Conservation (phyloP, 2,888 invertebrate species). For the Pyrrhosoma nymphula region DNA sequence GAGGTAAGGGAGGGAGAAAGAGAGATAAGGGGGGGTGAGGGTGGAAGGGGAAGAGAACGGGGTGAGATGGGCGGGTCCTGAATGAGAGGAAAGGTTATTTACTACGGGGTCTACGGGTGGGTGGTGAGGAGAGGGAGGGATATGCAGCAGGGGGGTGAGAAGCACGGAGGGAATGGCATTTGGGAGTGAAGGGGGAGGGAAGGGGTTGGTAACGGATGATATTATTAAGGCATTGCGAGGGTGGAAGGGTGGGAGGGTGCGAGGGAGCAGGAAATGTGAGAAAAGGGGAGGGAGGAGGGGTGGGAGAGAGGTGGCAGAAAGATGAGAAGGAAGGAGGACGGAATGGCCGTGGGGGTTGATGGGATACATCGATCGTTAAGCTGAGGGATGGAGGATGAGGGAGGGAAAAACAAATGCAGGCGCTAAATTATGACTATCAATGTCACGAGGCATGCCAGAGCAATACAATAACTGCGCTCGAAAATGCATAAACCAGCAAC, state of each 20-base stretch:
- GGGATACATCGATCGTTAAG: slow-evolving; percentile 19
- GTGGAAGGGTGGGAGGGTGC: neutral
- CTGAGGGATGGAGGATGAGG: neutral
- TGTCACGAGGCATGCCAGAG: neutral
- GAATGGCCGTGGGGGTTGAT: neutral
- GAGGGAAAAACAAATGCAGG: neutral
- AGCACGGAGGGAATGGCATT: slow-evolving; percentile 41
- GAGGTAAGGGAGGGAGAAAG: neutral
- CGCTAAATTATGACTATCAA: neutral
- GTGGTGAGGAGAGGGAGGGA: neutral
- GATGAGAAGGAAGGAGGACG: neutral
- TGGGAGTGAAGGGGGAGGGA: slow-evolving; percentile 35
- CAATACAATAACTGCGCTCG: neutral
- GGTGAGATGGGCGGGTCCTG: slow-evolving; percentile 55
- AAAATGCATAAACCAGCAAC: neutral
- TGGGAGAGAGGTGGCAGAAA: neutral
- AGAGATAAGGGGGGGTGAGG: too few species aligned
- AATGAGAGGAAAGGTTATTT: slow-evolving; percentile 69
- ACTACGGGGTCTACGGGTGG: neutral
- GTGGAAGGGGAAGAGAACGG: slow-evolving; percentile 60
- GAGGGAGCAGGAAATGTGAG: slow-evolving; percentile 44
- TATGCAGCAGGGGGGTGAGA: neutral
- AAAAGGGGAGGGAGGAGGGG: slow-evolving; percentile 45
- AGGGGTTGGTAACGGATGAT: slow-evolving; percentile 28
- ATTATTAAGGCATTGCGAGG: slow-evolving; percentile 18